phyloP scores from a whole-genome alignment of 2,797 vertebrate species.

The Sebastes trivittatus region DNA sequence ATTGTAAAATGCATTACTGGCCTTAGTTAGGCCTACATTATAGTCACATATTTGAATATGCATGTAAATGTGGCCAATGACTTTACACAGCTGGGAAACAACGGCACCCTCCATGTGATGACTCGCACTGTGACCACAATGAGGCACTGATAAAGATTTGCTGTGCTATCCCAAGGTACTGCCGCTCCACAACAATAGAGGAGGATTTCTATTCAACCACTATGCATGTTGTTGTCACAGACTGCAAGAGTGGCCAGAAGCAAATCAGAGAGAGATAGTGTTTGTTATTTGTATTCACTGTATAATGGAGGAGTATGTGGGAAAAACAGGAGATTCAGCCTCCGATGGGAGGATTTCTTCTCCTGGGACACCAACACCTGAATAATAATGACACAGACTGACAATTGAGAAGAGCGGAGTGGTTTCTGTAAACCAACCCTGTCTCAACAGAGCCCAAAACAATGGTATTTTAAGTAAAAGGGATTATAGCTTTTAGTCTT shows the following conservation, averaged over 20 bases:
- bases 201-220: constrained; percentile 49
- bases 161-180: neutral
- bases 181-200: constrained; percentile 14
- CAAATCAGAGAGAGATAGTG: constrained; percentile 27
- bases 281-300: constrained; percentile 48
- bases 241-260: constrained; percentile 29
- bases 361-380: constrained; percentile 53
- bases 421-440: constrained; percentile 47
- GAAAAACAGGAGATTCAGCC: constrained; percentile 44
- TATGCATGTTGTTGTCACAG: constrained; percentile 42
- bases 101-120: neutral
- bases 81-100: constrained; percentile 7
- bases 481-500: constrained; percentile 54
- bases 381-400: constrained; percentile 61
- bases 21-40: neutral
- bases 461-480: constrained; percentile 49
- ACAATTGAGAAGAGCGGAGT: constrained; percentile 54
- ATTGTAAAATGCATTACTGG: neutral
- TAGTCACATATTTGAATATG: constrained; percentile 7
- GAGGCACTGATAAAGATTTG: constrained; percentile 16
- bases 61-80: neutral
- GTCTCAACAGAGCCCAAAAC: constrained; percentile 53
- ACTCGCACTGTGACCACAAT: constrained; percentile 12
- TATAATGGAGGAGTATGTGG: constrained; percentile 46
- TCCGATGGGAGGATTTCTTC: constrained; percentile 53